Evolutionary conservation across 2,888 invertebrate genomes (phyloP), one percentile per base, ranked within the genome.

Genomic region (Zaprionus obscuricornis): DNA sequence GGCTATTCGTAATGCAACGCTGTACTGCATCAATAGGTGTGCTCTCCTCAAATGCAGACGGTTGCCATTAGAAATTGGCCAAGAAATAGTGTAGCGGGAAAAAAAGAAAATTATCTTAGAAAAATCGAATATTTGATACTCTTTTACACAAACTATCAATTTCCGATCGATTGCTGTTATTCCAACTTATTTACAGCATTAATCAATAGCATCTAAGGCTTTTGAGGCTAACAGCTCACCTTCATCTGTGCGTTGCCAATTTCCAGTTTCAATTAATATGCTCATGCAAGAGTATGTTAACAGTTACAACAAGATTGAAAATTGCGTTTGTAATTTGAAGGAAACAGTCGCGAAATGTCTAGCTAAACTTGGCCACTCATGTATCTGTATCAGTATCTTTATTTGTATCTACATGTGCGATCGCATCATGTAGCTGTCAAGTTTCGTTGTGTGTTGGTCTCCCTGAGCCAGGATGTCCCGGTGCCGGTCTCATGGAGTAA

Each of bases 401-500:
- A 58, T 51, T 36, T 70, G 46, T 36, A 22, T 57, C 47, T 52
- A 46, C 49, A 54, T 50, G 46, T 62, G 60, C 42, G 37, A 49
- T 27, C 49, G 11, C 46, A 24, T 27, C 50, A n/a, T 34, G 47
- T 34, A 42, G 45, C 16, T 55, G 29, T 14, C 0, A 17, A 18
- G 3, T 52, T 16, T 36, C 6, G 26, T 13, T 18, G 27, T 37
- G 33, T 52, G 37, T 22, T 10, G n/a, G 40, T 56, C 45, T 60
- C 57, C 17, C 31, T 43, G 5, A 52, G 46, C 42, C 57, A 45
- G 56, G 66, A 55, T 60, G 62, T n/a, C n/a, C 67, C 60, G 63
- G 73, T 73, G 76, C 64, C 74, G 73, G 66, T 83, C 83, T 54
- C 79, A 83, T 83, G 84, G 74, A 55, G 71, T 62, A 66, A 85